phyloP scores from a whole-genome alignment of 1,140 invertebrate genomes.

The Anoplolepis gracilipes region DNA sequence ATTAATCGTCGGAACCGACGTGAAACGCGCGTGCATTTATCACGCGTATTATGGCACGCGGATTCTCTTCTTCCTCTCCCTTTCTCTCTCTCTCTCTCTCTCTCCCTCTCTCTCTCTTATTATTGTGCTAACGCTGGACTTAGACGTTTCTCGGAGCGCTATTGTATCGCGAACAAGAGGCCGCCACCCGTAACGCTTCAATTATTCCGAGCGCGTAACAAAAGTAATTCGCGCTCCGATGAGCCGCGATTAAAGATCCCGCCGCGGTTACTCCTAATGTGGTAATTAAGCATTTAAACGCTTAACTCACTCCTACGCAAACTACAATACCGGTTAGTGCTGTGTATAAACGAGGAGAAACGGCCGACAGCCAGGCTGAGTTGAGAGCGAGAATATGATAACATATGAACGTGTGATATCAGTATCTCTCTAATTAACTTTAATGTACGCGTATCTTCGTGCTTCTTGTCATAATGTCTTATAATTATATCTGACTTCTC shows the following conservation, averaged over 20 bases:
- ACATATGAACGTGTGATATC: slow-evolving; percentile 15
- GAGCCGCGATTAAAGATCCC: slow-evolving; percentile 46
- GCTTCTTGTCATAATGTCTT: not conserved
- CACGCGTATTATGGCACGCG: slow-evolving; percentile 64
- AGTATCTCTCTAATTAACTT: slow-evolving; percentile 47
- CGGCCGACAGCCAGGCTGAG: slow-evolving; percentile 31
- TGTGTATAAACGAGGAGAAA: slow-evolving; percentile 30
- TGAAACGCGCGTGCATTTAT: slow-evolving; percentile 70
- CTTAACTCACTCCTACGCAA: slow-evolving; percentile 51
- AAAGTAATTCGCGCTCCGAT: slow-evolving; percentile 60
- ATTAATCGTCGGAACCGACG: slow-evolving; percentile 69
- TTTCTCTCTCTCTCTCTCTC: no score
- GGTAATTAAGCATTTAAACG: slow-evolving; percentile 61
- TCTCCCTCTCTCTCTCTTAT: not conserved
- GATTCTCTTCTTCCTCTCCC: not conserved
- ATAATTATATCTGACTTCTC: not conserved
- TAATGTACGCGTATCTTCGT: not conserved
- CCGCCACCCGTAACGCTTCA: slow-evolving; percentile 49
- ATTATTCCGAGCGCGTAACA: slow-evolving; percentile 55
- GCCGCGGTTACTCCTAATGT: slow-evolving; percentile 48
- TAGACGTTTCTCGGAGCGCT: slow-evolving; percentile 36
- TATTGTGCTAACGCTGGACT: slow-evolving; percentile 55
- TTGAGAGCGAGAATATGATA: slow-evolving; percentile 8
- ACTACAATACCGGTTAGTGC: slow-evolving; percentile 28
- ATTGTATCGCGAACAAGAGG: slow-evolving; percentile 51